Base-by-base conservation (phyloP, 2,888 invertebrate genomes). In the Orchesella flavescens region DNA sequence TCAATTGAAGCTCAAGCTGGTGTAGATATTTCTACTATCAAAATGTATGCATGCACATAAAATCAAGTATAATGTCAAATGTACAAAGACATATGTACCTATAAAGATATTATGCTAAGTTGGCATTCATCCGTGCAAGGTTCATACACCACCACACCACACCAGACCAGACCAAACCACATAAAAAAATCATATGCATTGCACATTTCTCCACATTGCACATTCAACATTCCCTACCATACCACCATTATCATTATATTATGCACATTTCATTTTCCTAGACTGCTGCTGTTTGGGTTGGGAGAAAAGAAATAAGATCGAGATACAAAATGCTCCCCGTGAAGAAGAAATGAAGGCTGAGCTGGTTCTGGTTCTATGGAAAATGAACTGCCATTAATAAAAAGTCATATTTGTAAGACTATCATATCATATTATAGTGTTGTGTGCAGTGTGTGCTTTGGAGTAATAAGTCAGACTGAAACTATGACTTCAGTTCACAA, bases 371-470 rank as follows among this genome's bases (percentile, higher is more conserved):
- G 23, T 65, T 43, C 3, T 66, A 44, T 71, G 23, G 23, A 61
- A 61, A 61, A 23, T 61, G 24, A 61, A 61, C 12, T 12, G 12
- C 71, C 71, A 71, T 71, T 71, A 71, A 71, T 71, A 71, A 71
- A 23, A 63, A 69, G 7, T 24, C 49, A 71, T 53, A 71, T 71
- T 71, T 71, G 71, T 21, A 24, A 46, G 66, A 43, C 66, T 66
- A n/a, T 17, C 34, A 15, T 24, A 12, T 7, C 63, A 13, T n/a
- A 53, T n/a, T 53, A 53, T 10, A 24, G 24, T 10, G 23, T 23
- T 61, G 10, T 21, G 61, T 15, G 19, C n/a, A 24, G 61, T 21
- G 23, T 15, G 19, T 4, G 19, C 19, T 12, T 10, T 12, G 55
- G 59, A n/a, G n/a, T n/a, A 59, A 46, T 68, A 68, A 68, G 44